A percentile compares a stretch with the other conserved stretches of the same genome.
These are phyloP conservation scores for Andrena trimmerana DNA, from an alignment of 2,888 invertebrate genomes.

Conservation along the genomic window DNA sequence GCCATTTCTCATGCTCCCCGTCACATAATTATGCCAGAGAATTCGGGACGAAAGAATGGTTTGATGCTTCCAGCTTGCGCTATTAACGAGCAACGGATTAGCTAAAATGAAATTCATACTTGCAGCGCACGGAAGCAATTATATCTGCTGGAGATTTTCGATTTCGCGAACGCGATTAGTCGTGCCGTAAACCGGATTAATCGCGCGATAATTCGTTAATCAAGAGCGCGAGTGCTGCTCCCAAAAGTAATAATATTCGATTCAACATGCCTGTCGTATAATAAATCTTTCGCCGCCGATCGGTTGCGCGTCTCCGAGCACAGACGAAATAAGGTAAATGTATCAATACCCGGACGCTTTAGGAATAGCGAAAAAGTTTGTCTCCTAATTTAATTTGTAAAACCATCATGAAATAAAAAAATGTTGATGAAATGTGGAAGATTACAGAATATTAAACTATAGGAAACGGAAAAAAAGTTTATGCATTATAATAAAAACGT, in stretches of 20 bases:
- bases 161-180: not conserved
- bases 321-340: no score
- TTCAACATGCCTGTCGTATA: not conserved
- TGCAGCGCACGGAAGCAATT: not conserved
- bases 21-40: not conserved
- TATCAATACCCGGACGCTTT: no score
- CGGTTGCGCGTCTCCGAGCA: not conserved
- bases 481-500: no score
- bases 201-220: not conserved
- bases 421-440: no score
- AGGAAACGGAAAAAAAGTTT: no score
- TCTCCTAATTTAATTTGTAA: no score
- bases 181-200: not conserved
- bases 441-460: no score
- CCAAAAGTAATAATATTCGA: not conserved
- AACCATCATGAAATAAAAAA: no score
- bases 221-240: not conserved
- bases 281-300: slow-evolving; percentile 1
- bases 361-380: no score
- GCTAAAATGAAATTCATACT: not conserved
- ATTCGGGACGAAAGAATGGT: not conserved
- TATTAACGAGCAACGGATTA: not conserved
- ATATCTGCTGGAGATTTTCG: not conserved
- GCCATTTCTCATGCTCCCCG: no score
- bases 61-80: not conserved